phyloP scores from a whole-genome alignment of 2,113 vertebrate genomes.

The Lepus americanus region DNA sequence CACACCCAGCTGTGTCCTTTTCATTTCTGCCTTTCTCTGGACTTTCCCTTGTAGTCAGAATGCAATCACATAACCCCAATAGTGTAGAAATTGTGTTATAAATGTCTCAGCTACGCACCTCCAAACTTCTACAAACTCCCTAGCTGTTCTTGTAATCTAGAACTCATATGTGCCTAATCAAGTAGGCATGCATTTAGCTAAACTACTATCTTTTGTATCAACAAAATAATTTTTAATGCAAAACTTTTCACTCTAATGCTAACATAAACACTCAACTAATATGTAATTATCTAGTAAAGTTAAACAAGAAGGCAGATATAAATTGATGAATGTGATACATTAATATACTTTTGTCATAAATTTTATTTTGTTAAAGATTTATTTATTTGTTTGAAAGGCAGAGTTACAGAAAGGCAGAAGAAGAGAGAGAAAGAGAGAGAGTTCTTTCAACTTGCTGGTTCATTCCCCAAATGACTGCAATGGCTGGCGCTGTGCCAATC shows the following conservation, averaged over 20 bases:
- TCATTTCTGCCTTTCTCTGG: not conserved
- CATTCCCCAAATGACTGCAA: too few relatives aligned
- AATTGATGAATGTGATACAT: not conserved
- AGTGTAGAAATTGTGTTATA: not conserved
- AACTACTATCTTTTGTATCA: not conserved
- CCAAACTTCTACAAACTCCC: not conserved
- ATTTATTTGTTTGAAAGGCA: too few relatives aligned
- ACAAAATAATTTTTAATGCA: slow-evolving; percentile 23
- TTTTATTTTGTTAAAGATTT: too few relatives aligned
- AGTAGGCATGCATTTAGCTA: not conserved
- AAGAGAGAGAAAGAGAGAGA: too few relatives aligned
- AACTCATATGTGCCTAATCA: not conserved
- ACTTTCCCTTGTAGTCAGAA: slow-evolving; percentile 57
- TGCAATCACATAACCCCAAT: not conserved
- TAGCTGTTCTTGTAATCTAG: not conserved
- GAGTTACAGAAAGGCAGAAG: too few relatives aligned
- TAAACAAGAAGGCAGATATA: not conserved
- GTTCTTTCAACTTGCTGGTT: too few relatives aligned
- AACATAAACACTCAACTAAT: not conserved
- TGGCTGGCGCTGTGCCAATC: too few relatives aligned
- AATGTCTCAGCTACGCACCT: not conserved
- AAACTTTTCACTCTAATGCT: not conserved
- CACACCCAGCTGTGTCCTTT: not conserved
- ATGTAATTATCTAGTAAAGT: slow-evolving; percentile 50
- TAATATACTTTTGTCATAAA: not conserved